Conservation (phyloP, 2,113 vertebrate species). For the Cricetomys ansorgei region DNA sequence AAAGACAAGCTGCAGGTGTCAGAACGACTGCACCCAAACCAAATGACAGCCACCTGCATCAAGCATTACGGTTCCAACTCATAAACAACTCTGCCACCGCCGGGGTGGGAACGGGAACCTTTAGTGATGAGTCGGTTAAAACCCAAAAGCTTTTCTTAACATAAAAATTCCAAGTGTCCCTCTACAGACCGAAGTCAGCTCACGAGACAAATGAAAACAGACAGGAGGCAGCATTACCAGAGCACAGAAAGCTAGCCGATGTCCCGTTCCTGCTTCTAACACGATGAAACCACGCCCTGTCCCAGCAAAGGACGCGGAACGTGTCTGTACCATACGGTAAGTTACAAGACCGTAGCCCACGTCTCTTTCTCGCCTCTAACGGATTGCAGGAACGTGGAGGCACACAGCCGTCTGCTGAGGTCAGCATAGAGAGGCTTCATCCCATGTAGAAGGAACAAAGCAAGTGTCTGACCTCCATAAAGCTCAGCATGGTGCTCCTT, state of each 20-base stretch:
- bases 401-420: too few relatives aligned
- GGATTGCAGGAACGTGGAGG: neutral
- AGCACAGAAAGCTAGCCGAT: too few relatives aligned
- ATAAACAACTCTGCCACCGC: too few relatives aligned
- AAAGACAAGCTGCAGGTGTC: too few relatives aligned
- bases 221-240: fast-evolving
- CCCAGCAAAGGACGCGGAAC: neutral
- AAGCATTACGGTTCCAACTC: too few relatives aligned
- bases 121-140: too few relatives aligned
- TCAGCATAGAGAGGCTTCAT: neutral
- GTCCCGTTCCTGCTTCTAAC: fast-evolving
- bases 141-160: too few relatives aligned
- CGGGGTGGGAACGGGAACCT: too few relatives aligned
- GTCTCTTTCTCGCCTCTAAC: neutral
- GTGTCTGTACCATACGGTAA: neutral
- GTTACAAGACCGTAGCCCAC: fast-evolving
- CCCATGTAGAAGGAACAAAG: neutral
- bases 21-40: too few relatives aligned
- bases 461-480: too few relatives aligned
- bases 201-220: neutral
- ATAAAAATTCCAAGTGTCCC: too few relatives aligned
- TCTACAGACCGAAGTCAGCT: neutral
- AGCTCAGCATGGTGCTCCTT: neutral
- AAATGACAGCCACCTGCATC: too few relatives aligned
- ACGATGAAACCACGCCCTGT: fast-evolving